Evolutionary conservation across 2,113 vertebrate genomes (phyloP), one percentile per base, ranked within the genome.

Genomic region (Syngnathus scovelli): DNA sequence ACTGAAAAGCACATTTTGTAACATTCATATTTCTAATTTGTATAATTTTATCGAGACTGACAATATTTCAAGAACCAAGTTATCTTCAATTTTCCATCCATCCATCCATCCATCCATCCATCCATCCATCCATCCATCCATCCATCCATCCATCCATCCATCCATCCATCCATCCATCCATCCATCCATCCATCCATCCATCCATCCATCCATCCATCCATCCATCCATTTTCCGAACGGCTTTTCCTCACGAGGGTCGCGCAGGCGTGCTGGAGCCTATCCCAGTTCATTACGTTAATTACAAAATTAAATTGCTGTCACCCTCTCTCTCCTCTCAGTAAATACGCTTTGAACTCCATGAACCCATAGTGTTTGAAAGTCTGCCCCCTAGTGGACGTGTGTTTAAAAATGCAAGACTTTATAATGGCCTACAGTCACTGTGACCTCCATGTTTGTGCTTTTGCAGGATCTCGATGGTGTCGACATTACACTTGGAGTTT

Each of bases 401-500:
- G 58, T 1, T 4, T 82, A 76, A 36, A 78, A 83, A 7, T 78
- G 62, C 68, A 71, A 19, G 33, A 3, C 38, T 5, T 55, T 0
- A 0, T 16, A 7, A 46, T 2, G 1, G n/a, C 49, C 2, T 64
- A 21, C 6, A 33, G 38, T 21, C 49, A 37, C 5, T 54, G 0
- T 66, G 9, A 23, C 18, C 6, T 39, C 19, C n/a, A 13, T 66
- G 3, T 60, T 51, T 68, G 52, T 75, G 38, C 54, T 37, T 52
- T n/a, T 65, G 21, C 76, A 99, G 97, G 95, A 99, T 87, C 91
- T 95, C 44, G 94, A 94, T 56, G 94, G 94, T 52, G 93, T 93
- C 15, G 95, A 98, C 82, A 98, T 99, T 71, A 96, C 92, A 66
- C 86, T 99, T 59, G 97, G 97, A 23, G 96, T 99, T 70, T 98